A percentile compares a stretch with the other conserved stretches of the same genome.
Evolutionary conservation across 2,888 invertebrate species (phyloP).

Genomic region (Venustoraphidia nigricollis): DNA sequence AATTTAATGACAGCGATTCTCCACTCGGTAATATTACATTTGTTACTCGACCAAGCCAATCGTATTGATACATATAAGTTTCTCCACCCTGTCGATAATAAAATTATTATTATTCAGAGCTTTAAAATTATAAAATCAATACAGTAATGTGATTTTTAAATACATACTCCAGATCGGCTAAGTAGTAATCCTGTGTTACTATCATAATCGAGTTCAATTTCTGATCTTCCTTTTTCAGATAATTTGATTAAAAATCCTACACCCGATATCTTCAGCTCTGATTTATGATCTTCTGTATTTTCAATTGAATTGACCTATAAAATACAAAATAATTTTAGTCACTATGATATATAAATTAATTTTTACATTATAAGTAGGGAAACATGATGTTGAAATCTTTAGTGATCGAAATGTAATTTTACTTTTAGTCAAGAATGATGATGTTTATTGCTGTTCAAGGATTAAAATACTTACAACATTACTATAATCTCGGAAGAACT

Average conservation of each 20-base stretch:
- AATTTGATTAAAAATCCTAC: conserved; percentile 81
- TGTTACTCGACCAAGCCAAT: conserved; percentile 72
- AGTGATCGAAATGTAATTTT: too few species aligned
- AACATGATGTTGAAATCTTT: neutral
- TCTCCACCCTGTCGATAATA: conserved; percentile 50
- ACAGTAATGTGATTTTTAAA: conserved; percentile 1
- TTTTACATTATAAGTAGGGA: neutral
- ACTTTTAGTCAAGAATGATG: too few species aligned
- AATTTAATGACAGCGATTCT: conserved; percentile 66
- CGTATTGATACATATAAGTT: conserved; percentile 83
- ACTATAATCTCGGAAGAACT: conserved; percentile 81
- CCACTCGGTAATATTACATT: conserved; percentile 84
- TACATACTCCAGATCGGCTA: conserved; percentile 61
- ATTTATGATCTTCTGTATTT: conserved; percentile 86
- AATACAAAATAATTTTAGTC: neutral
- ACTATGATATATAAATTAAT: neutral
- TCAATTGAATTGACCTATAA: conserved; percentile 63
- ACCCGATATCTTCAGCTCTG: conserved; percentile 82
- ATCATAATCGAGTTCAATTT: conserved; percentile 82
- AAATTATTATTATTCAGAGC: conserved; percentile 3
- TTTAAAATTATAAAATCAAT: neutral
- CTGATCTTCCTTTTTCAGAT: conserved; percentile 75
- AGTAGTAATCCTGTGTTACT: conserved; percentile 75
- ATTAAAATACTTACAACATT: conserved; percentile 45
- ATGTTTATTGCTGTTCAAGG: too few species aligned